These are phyloP conservation scores for Cabera pusaria DNA, from an alignment of 2,888 invertebrate genomes.

Conservation along the genomic window DNA sequence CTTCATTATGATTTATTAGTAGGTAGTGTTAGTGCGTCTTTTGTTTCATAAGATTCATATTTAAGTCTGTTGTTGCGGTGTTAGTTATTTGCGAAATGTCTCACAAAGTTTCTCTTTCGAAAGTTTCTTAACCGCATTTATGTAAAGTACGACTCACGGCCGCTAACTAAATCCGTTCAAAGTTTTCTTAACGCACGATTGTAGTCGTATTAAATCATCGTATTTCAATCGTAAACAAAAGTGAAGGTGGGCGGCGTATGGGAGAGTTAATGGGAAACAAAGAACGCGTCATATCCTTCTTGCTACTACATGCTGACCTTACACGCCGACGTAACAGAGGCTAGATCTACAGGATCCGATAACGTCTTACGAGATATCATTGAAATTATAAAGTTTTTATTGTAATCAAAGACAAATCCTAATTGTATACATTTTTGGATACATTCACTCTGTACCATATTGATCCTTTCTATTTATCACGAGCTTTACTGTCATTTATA, in stretches of 20 bases:
- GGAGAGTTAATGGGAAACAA: slow-evolving; percentile 61
- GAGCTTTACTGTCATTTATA: too few relatives aligned
- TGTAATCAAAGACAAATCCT: too few relatives aligned
- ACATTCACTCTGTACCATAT: too few relatives aligned
- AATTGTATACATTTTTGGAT: too few relatives aligned
- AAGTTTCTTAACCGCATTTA: slow-evolving; percentile 55
- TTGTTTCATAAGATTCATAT: slow-evolving; percentile 18
- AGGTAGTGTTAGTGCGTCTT: slow-evolving; percentile 4
- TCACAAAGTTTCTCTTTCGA: slow-evolving; percentile 58
- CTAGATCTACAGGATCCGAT: slow-evolving; percentile 24
- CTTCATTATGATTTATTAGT: slow-evolving; percentile 14
- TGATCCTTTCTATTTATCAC: too few relatives aligned
- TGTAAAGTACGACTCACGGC: slow-evolving; percentile 34
- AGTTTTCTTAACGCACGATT: slow-evolving; percentile 29
- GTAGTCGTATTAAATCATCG: slow-evolving; percentile 23
- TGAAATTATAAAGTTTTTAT: neutral
- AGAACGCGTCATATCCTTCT: slow-evolving; percentile 50
- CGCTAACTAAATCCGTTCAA: slow-evolving; percentile 20
- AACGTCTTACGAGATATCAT: slow-evolving; percentile 9
- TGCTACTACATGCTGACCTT: slow-evolving; percentile 39
- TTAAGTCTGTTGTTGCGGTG: too few relatives aligned
- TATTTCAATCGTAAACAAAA: slow-evolving; percentile 60
- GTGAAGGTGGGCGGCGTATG: slow-evolving; percentile 71
- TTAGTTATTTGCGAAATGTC: slow-evolving; percentile 29
- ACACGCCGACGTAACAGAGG: slow-evolving; percentile 40